Percentiles rank a stretch among this genome's conserved stretches.
Conservation (phyloP, 2,797 vertebrate genomes). For the Gila robusta region DNA sequence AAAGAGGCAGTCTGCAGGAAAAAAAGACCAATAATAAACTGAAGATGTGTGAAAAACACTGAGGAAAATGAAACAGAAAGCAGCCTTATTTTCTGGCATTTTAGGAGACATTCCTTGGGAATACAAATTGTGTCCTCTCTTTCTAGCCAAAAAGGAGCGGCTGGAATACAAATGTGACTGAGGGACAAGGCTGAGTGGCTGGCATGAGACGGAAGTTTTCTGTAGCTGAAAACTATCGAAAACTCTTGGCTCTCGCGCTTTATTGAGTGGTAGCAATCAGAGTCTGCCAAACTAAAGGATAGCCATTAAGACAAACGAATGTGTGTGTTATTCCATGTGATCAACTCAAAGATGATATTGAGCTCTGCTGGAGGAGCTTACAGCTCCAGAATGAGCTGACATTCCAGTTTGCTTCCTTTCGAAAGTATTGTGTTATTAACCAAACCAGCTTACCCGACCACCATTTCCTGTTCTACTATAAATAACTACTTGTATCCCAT, state of each 20-base stretch:
- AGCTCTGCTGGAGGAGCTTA: constrained; percentile 1
- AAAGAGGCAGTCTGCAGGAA: constrained; percentile 42
- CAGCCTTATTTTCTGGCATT: constrained; percentile 59
- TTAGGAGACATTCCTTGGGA: constrained; percentile 55
- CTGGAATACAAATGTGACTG: constrained; percentile 61
- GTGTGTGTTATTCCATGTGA: constrained; percentile 17
- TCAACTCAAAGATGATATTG: constrained; percentile 8
- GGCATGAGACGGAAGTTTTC: constrained; percentile 43
- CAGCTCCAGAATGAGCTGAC: constrained; percentile 32
- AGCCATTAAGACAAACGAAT: constrained; percentile 45
- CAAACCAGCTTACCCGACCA: constrained; percentile 52
- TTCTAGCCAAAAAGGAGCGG: constrained; percentile 47
- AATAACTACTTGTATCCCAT: constrained; percentile 42
- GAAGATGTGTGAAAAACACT: constrained; percentile 53
- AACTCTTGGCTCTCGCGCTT: constrained; percentile 15
- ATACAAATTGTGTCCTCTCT: constrained; percentile 61
- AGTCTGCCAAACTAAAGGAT: constrained; percentile 16
- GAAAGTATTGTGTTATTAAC: constrained; percentile 54
- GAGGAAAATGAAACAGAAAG: constrained; percentile 60
- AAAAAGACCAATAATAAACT: constrained; percentile 44
- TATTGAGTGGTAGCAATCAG: constrained; percentile 11
- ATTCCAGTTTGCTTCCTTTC: constrained; percentile 49
- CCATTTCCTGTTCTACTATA: constrained; percentile 41
- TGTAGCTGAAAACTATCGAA: constrained; percentile 29
- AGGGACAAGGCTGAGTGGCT: constrained; percentile 44